Percentiles rank a stretch among this genome's conserved stretches.
Conservation (phyloP, 2,888 invertebrate species). For the Rapana venosa region DNA sequence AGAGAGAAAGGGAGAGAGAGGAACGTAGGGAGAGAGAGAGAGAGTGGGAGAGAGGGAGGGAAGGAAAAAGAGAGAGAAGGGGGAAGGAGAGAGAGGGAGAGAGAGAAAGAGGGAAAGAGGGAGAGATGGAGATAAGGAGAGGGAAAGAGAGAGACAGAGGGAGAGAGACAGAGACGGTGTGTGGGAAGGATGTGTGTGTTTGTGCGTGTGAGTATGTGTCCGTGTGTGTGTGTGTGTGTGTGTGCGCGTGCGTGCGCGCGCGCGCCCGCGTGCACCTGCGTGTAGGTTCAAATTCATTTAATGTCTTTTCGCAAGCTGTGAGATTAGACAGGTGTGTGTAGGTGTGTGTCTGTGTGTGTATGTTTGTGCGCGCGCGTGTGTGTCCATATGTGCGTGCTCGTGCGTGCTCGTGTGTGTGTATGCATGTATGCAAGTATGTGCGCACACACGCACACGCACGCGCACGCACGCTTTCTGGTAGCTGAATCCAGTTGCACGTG, state of each 20-base stretch:
- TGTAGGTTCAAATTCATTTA: no score
- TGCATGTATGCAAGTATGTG: no score
- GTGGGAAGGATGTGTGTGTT: background rate
- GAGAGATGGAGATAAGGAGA: background rate
- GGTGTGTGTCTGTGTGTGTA: background rate
- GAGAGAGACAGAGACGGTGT: background rate
- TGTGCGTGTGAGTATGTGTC: background rate
- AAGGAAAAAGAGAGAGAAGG: background rate
- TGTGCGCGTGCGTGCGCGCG: background rate
- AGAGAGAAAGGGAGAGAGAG: background rate
- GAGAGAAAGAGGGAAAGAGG: background rate
- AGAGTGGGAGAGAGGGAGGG: background rate
- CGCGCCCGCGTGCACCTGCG: background rate
- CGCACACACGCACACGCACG: background rate
- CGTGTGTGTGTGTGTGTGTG: background rate
- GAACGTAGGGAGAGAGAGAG: background rate
- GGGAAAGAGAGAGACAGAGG: background rate
- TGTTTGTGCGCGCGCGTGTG: background rate
- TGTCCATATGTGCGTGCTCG: background rate
- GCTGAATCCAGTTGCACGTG: no score
- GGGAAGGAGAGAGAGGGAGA: background rate
- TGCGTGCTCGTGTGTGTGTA: background rate
- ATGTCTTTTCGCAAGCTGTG: no score
- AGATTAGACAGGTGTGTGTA: no score
- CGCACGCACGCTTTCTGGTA: background rate